A percentile compares a stretch with the other conserved stretches of the same genome.
Evolutionary conservation across 2,113 vertebrate species (phyloP).

Genomic region (Tapirus terrestris): DNA sequence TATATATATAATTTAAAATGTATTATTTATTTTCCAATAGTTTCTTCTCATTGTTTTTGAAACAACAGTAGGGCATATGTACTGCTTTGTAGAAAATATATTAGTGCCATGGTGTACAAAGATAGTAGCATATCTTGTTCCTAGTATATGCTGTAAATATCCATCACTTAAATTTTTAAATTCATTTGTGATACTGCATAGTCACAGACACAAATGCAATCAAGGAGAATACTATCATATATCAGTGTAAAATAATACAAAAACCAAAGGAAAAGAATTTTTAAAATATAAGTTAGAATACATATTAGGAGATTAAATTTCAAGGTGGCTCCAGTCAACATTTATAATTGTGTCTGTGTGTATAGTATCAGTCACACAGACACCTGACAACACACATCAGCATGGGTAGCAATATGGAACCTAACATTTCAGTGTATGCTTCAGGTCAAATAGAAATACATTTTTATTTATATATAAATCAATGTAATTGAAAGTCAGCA

Average conservation of each 20-base stretch:
- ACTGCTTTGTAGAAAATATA: background rate
- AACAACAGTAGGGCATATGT: background rate
- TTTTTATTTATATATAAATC: background rate
- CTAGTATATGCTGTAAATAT: background rate
- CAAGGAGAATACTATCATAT: background rate
- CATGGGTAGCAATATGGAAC: background rate
- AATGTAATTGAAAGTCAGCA: background rate
- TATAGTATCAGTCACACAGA: background rate
- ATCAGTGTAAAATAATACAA: background rate
- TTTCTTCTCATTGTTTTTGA: background rate
- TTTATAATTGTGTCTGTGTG: background rate
- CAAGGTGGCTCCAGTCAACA: background rate
- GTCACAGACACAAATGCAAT: background rate
- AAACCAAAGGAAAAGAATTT: background rate
- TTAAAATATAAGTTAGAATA: background rate
- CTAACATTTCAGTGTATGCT: background rate
- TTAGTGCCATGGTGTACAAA: background rate
- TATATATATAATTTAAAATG: background rate
- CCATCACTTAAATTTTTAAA: background rate
- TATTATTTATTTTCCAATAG: background rate
- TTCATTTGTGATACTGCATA: background rate
- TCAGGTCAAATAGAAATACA: background rate
- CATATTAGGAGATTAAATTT: background rate
- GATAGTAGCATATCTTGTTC: background rate
- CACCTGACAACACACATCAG: background rate